These are phyloP conservation scores for human DNA, from an alignment of 2,113 vertebrate genomes.

Conservation along the genomic window GRCh38 chr2:15615001-15615500, in stretches of 20 bases:
- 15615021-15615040: background rate
- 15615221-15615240: background rate
- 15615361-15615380: background rate
- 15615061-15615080: background rate
- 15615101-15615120: background rate
- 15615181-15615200: background rate
- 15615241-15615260: background rate
- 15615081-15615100: background rate
- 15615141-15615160: background rate
- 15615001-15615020: background rate
- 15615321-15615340: background rate
- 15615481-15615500: background rate
- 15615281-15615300: background rate
- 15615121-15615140: background rate
- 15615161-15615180: background rate
- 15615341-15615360: background rate
- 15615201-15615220: background rate
- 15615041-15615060: background rate
- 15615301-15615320: background rate
- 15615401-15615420: background rate
- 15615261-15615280: background rate
- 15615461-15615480: background rate
- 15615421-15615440: background rate
- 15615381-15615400: background rate
- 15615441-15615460: background rate